A percentile compares a stretch with the other conserved stretches of the same genome.
Conservation (phyloP, 2,113 vertebrate species). For the Hypanus sabinus region DNA sequence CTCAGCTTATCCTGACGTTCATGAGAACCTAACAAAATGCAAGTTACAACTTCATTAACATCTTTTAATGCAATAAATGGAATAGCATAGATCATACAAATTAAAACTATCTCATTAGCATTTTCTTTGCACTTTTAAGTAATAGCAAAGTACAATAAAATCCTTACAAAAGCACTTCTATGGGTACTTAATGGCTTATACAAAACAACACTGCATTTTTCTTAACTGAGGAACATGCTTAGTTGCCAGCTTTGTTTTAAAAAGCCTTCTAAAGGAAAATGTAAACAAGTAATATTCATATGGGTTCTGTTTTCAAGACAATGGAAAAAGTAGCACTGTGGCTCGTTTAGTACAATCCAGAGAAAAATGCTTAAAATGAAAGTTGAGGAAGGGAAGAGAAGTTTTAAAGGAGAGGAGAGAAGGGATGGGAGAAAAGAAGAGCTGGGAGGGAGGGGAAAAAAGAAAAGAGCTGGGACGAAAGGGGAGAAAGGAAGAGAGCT, state of each 20-base stretch:
- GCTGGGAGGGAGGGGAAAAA: no score
- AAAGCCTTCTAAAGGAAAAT: not conserved
- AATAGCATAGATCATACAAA: not conserved
- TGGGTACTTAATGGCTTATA: not conserved
- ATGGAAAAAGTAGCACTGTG: no score
- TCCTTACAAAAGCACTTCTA: not conserved
- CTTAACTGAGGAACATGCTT: not conserved
- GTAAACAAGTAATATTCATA: not conserved
- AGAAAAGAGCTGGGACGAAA: no score
- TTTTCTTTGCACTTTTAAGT: not conserved
- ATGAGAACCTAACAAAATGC: conserved; percentile 74
- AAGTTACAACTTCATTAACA: not conserved
- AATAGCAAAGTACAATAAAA: not conserved
- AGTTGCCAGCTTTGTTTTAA: not conserved
- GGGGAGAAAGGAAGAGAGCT: no score
- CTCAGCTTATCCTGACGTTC: conserved; percentile 92
- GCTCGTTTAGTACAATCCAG: no score
- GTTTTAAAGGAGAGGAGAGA: no score
- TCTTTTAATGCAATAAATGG: not conserved
- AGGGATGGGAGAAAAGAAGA: no score
- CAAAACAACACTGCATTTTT: not conserved
- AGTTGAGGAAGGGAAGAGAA: no score
- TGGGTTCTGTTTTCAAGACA: not conserved
- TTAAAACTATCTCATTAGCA: not conserved
- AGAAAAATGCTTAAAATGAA: no score